Conservation (phyloP, 2,797 vertebrate species). For the Anomalospiza imberbis region DNA sequence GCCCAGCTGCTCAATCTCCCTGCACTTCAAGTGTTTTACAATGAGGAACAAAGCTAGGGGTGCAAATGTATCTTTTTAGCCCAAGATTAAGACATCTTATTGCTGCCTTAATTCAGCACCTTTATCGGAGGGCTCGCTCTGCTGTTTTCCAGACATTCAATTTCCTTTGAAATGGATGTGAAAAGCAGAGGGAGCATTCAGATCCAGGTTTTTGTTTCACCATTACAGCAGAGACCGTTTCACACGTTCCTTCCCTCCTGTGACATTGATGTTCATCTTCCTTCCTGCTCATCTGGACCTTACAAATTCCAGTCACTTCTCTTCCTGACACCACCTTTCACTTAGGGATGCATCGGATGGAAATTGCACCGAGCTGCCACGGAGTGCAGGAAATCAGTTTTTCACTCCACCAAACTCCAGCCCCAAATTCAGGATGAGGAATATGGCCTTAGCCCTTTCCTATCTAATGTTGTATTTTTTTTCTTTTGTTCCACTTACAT, state of each 20-base stretch:
- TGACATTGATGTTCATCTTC: conserved; percentile 10
- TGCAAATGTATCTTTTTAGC: background rate
- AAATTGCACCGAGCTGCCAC: background rate
- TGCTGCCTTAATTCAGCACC: background rate
- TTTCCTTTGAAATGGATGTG: background rate
- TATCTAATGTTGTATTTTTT: background rate
- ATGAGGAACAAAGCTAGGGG: background rate
- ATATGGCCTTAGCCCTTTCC: background rate
- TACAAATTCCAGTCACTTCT: conserved; percentile 6
- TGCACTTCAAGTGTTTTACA: background rate
- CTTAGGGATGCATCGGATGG: background rate
- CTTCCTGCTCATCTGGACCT: conserved; percentile 18
- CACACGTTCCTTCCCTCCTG: background rate
- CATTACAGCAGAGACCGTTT: background rate
- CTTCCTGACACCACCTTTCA: background rate
- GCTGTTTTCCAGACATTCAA: background rate
- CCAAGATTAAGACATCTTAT: background rate
- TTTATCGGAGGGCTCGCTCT: background rate
- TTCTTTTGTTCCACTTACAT: conserved; percentile 18
- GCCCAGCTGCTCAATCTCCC: background rate
- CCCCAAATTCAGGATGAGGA: background rate
- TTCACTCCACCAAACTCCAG: background rate
- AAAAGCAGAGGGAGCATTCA: background rate
- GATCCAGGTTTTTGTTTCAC: background rate
- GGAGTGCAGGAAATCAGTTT: background rate